A percentile compares a stretch with the other conserved stretches of the same genome.
phyloP scores from a whole-genome alignment of 2,888 invertebrate genomes.

The Torymus auratus region DNA sequence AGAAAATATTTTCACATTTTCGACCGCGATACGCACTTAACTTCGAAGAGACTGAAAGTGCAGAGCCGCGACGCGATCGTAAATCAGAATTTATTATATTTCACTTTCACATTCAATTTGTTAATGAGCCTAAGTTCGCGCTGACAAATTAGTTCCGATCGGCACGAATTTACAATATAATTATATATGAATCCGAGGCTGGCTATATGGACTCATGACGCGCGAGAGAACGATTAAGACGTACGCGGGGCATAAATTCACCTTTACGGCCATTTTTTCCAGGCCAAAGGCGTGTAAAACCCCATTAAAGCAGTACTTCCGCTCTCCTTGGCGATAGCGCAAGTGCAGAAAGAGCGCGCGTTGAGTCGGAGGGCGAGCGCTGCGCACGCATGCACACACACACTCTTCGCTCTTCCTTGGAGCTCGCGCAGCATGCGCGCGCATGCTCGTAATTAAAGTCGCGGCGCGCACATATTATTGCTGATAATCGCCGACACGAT shows the following conservation, averaged over 20 bases:
- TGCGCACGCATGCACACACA: constrained; percentile 7
- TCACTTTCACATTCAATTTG: background rate
- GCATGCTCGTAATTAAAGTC: constrained; percentile 61
- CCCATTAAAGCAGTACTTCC: constrained; percentile 54
- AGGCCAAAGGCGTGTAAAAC: constrained; percentile 40
- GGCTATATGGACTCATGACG: background rate
- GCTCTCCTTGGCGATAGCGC: background rate
- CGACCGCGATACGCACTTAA: too few species aligned
- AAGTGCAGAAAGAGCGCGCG: background rate
- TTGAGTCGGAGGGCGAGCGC: background rate
- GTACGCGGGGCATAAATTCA: constrained; percentile 33
- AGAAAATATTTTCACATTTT: too few species aligned
- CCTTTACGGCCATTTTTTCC: constrained; percentile 32
- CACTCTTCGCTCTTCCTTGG: background rate
- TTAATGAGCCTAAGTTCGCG: background rate
- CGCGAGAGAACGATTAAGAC: constrained; percentile 39
- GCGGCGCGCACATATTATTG: constrained; percentile 61
- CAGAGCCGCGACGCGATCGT: too few species aligned
- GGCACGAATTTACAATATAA: constrained; percentile 1
- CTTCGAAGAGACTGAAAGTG: too few species aligned
- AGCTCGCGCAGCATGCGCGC: constrained; percentile 40
- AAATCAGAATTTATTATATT: too few species aligned
- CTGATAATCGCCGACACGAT: constrained; percentile 63
- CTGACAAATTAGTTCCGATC: constrained; percentile 16
- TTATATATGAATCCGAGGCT: background rate